Conservation (phyloP, 1,140 invertebrate genomes). For the Caenorhabditis tropicalis region DNA sequence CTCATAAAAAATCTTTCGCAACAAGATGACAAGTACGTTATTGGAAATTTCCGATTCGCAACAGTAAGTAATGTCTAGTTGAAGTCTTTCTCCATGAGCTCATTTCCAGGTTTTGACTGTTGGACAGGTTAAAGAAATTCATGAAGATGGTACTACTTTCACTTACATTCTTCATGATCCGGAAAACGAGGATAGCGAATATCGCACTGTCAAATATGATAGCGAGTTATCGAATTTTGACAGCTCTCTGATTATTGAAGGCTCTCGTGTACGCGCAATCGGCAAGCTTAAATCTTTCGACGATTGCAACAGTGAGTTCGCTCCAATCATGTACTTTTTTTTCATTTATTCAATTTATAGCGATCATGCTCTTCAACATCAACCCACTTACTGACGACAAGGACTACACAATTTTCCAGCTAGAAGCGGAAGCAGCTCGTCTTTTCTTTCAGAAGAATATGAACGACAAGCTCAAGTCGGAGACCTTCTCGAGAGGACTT, state of each 20-base stretch:
- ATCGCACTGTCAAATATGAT: slow-evolving; percentile 10
- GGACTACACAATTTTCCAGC: slow-evolving; percentile 3
- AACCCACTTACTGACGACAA: background rate
- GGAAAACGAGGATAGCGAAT: background rate
- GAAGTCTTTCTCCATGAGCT: background rate
- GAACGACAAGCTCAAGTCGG: slow-evolving; percentile 14
- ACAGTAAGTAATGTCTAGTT: background rate
- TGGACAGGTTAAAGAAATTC: background rate
- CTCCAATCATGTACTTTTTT: background rate
- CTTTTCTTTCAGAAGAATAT: slow-evolving; percentile 31
- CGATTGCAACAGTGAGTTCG: background rate
- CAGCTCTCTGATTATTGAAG: background rate
- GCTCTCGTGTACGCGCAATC: slow-evolving; percentile 14
- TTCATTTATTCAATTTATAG: background rate
- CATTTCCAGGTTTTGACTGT: background rate
- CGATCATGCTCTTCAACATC: slow-evolving; percentile 35
- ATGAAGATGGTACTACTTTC: background rate
- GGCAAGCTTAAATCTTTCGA: slow-evolving; percentile 14
- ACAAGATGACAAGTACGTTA: background rate
- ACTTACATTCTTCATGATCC: background rate
- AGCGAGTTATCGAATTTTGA: slow-evolving; percentile 7
- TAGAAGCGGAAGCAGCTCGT: slow-evolving; percentile 1
- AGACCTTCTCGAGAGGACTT: background rate
- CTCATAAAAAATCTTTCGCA: background rate
- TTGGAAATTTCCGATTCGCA: slow-evolving; percentile 17